Conservation (phyloP, 2,113 vertebrate species). For the Melozone crissalis region DNA sequence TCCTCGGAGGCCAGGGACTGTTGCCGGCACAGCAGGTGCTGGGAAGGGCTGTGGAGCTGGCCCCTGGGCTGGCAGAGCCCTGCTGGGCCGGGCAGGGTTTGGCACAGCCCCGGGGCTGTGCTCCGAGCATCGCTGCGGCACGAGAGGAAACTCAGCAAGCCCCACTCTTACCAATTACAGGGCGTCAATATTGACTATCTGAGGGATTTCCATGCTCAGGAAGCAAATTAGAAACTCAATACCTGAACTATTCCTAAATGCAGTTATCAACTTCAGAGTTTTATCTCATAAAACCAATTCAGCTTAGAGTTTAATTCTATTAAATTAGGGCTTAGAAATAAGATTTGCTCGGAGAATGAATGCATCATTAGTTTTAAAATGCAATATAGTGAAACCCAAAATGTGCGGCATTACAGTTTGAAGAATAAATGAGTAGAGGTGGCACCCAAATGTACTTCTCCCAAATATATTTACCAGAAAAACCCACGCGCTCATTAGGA, state of each 20-base stretch:
- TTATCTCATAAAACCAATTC: constrained; percentile 85
- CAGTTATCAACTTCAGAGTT: constrained; percentile 83
- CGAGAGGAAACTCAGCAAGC: constrained; percentile 59
- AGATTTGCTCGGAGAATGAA: constrained; percentile 80
- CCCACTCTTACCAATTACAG: constrained; percentile 76
- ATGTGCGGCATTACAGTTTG: constrained; percentile 76
- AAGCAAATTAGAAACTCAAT: constrained; percentile 86
- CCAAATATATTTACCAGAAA: constrained; percentile 70
- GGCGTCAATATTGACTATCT: constrained; percentile 83
- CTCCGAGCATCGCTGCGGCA: background rate
- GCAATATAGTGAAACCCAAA: constrained; percentile 80
- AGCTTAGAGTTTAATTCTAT: constrained; percentile 84
- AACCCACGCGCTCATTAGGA: constrained; percentile 18
- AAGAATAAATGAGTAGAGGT: constrained; percentile 75
- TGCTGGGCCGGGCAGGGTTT: background rate
- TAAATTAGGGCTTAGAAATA: constrained; percentile 85
- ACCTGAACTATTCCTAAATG: constrained; percentile 84
- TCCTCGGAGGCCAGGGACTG: background rate
- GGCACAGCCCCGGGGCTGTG: fast-evolving
- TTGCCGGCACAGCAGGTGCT: fast-evolving
- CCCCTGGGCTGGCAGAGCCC: background rate
- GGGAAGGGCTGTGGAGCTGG: background rate
- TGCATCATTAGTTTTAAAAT: constrained; percentile 82
- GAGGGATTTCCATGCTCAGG: constrained; percentile 80
- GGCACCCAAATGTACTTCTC: constrained; percentile 70